Conservation (phyloP, 2,888 invertebrate genomes). For the Brachynemurus nebulosus region DNA sequence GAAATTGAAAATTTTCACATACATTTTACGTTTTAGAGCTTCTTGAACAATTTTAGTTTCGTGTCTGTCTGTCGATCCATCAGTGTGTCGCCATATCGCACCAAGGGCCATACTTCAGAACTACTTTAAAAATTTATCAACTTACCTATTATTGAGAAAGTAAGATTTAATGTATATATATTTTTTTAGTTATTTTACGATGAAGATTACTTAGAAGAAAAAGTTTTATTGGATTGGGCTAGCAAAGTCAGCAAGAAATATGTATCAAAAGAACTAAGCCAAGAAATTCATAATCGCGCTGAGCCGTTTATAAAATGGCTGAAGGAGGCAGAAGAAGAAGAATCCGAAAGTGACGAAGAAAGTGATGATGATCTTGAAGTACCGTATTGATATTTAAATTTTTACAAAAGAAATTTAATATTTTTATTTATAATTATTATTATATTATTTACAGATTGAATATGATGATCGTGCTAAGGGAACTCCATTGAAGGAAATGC, state of each 20-base stretch:
- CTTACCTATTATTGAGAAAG: neutral
- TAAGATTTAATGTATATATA: neutral
- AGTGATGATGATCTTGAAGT: conserved; percentile 51
- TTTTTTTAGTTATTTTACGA: conserved; percentile 72
- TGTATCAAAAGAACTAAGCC: conserved; percentile 77
- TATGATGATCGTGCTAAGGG: conserved; percentile 77
- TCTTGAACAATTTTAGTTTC: no score
- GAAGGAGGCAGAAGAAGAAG: conserved; percentile 91
- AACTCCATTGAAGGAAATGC: conserved; percentile 47
- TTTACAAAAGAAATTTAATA: no score
- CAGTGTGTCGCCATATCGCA: no score
- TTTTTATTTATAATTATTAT: neutral
- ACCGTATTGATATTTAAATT: conserved; percentile 12
- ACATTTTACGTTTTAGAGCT: no score
- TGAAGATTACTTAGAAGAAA: conserved; percentile 87
- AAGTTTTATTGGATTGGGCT: conserved; percentile 88
- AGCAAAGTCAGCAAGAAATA: conserved; percentile 92
- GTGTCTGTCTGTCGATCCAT: no score
- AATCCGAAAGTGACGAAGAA: conserved; percentile 60
- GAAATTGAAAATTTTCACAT: no score
- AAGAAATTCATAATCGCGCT: conserved; percentile 84
- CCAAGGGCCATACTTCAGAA: no score
- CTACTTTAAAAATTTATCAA: neutral
- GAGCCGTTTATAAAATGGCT: conserved; percentile 94
- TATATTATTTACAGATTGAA: conserved; percentile 47